Evolutionary conservation across 2,888 invertebrate genomes (phyloP).

Genomic region (Chrysolina haemoptera): DNA sequence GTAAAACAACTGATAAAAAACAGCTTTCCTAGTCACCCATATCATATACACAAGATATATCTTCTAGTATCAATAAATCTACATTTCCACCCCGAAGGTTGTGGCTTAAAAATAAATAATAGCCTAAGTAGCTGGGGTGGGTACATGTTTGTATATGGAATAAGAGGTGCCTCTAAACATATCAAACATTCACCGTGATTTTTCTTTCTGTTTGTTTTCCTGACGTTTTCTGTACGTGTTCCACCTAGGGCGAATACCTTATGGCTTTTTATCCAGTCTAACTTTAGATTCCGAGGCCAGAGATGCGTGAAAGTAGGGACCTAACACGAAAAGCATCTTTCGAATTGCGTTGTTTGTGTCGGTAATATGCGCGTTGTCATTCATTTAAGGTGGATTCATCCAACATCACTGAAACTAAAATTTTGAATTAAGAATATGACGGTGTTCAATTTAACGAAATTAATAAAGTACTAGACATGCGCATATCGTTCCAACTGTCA

Average conservation of each 20-base stretch:
- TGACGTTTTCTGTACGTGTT: conserved; percentile 29
- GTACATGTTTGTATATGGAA: neutral
- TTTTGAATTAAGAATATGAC: too few species aligned
- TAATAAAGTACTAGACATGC: too few species aligned
- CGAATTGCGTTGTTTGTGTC: conserved; percentile 31
- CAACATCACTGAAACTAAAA: too few species aligned
- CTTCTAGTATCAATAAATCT: neutral
- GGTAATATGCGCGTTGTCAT: conserved; percentile 20
- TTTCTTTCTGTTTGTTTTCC: conserved; percentile 32
- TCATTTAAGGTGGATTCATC: too few species aligned
- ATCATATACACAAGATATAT: neutral
- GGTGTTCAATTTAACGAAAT: too few species aligned
- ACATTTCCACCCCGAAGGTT: neutral
- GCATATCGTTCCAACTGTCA: too few species aligned
- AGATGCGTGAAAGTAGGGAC: conserved; percentile 31
- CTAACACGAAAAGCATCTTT: conserved; percentile 34
- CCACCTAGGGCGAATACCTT: conserved; percentile 29
- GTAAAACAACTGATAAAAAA: neutral
- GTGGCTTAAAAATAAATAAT: neutral
- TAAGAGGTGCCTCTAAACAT: conserved; percentile 15
- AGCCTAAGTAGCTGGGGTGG: neutral
- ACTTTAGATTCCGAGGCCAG: conserved; percentile 40
- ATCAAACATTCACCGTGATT: neutral
- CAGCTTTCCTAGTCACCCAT: neutral
- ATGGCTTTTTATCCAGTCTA: conserved; percentile 33